Evolutionary conservation across 1,140 invertebrate genomes (phyloP).

Genomic region (Drosophila yakuba): DNA sequence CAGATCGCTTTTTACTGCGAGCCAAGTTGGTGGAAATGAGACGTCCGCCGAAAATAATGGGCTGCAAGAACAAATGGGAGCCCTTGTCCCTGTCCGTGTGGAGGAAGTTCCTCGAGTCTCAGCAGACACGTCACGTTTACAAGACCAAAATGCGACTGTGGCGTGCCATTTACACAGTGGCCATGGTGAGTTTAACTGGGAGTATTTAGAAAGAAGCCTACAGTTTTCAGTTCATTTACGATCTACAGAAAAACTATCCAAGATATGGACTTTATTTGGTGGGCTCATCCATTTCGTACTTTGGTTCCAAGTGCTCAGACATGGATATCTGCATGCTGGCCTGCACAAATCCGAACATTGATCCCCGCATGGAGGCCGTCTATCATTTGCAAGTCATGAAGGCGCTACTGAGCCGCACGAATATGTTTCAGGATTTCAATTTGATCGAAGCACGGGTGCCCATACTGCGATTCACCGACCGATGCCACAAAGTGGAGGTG

Average conservation of each 20-base stretch:
- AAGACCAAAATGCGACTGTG: conserved; percentile 93
- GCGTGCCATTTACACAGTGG: conserved; percentile 90
- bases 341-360: conserved; percentile 86
- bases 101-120: conserved; percentile 91
- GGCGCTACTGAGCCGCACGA: conserved; percentile 59
- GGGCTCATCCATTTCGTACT: conserved; percentile 98
- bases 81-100: conserved; percentile 90
- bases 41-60: conserved; percentile 58
- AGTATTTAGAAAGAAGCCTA: too few relatives aligned
- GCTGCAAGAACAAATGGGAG: conserved; percentile 86
- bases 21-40: conserved; percentile 85
- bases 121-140: conserved; percentile 92
- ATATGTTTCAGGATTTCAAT: conserved; percentile 88
- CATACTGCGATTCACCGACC: conserved; percentile 94
- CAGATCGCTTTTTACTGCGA: conserved; percentile 86
- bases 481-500: conserved; percentile 91
- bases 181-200: conserved; percentile 87
- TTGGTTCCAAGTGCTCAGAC: conserved; percentile 95
- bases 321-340: conserved; percentile 98
- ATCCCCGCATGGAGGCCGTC: conserved; percentile 78
- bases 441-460: conserved; percentile 97
- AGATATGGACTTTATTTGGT: conserved; percentile 95
- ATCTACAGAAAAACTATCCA: conserved; percentile 88
- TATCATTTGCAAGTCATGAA: conserved; percentile 71
- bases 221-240: not conserved